Conservation (phyloP, 2,113 vertebrate genomes). For the Thunnus maccoyii region DNA sequence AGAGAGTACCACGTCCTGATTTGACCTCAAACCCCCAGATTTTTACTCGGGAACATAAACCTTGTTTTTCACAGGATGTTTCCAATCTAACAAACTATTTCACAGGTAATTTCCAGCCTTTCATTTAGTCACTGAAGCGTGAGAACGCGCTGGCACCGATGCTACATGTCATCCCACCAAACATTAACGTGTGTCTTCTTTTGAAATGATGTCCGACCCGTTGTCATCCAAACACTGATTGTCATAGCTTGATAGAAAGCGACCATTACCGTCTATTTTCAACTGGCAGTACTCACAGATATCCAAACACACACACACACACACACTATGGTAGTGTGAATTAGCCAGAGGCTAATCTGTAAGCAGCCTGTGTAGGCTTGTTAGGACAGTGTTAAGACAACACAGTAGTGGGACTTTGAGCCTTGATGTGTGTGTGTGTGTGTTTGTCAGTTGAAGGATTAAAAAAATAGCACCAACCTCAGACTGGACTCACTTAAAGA, state of each 20-base stretch:
- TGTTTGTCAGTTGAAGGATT: slow-evolving; percentile 2
- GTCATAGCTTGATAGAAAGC: not conserved
- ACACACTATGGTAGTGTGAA: slow-evolving; percentile 1
- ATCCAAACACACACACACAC: not conserved
- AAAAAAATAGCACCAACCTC: slow-evolving; percentile 3
- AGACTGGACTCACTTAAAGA: not conserved
- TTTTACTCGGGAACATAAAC: too few relatives aligned
- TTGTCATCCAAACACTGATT: not conserved
- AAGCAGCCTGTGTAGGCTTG: slow-evolving; percentile 50
- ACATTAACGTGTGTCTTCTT: too few relatives aligned
- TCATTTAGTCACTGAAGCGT: too few relatives aligned
- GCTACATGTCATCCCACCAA: too few relatives aligned
- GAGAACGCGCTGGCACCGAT: too few relatives aligned
- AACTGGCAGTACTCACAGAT: not conserved
- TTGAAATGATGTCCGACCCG: not conserved
- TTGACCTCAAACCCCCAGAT: too few relatives aligned
- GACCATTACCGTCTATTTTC: not conserved
- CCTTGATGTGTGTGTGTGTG: slow-evolving; percentile 11
- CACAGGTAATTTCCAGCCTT: too few relatives aligned
- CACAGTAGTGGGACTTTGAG: slow-evolving; percentile 25
- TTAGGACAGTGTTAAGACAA: slow-evolving; percentile 31
- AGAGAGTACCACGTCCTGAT: too few relatives aligned
- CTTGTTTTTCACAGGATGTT: too few relatives aligned
- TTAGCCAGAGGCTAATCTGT: slow-evolving; percentile 48
- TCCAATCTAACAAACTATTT: too few relatives aligned